Evolutionary conservation across 64 coral and sea anemone species (phyloP), one percentile per base, ranked within the genome.

Genomic region (Acropora tenuis): DNA sequence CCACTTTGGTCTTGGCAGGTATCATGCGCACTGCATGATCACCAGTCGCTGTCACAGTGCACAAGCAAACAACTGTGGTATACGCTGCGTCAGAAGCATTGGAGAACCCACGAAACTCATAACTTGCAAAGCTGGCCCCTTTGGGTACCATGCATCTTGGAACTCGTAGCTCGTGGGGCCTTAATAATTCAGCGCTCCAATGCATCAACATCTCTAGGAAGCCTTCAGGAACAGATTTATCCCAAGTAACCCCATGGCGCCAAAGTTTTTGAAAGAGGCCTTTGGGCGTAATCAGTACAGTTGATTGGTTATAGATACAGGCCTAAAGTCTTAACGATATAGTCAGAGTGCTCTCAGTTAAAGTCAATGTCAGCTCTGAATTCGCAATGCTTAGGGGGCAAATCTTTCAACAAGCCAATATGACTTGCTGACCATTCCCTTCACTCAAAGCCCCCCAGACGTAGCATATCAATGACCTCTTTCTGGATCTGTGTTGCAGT

Each of bases 71-170:
- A 45, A 8, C 75, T 16, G 77, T 44, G n/a, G 41, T 77, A 79
- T 90, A 90, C 17, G 52, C 76, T 58, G 40, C 41, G 61, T 89
- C 88, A 65, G 88, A 89, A 4, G 88, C 88, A 15, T 89, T 58
- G 11, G 16, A 89, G 41, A 89, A 89, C 12, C 50, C 53, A 79
- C 79, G 88, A 11, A 89, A 46, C 67, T 89, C 88, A 44, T 43
- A 45, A 30, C 50, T 79, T 18, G 44, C 30, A 89, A 47, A 1
- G 11, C 59, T 82, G n/a, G 13, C 6, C 46, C 13, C 76, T 19
- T 78, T 60, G 5, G 88, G 75, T 42, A 63, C 19, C 3, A 89
- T 18, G 42, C 88, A 89, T 7, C 88, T 20, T 7, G 88, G 55
- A 8, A 89, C n/a, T 50, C 40, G 74, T 7, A 89, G 13, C 5